Percentiles rank a stretch among this genome's conserved stretches.
These are phyloP conservation scores for Umimayanthus chanpuru DNA, from an alignment of 92 coral and sea anemone species.

Conservation along the genomic window DNA sequence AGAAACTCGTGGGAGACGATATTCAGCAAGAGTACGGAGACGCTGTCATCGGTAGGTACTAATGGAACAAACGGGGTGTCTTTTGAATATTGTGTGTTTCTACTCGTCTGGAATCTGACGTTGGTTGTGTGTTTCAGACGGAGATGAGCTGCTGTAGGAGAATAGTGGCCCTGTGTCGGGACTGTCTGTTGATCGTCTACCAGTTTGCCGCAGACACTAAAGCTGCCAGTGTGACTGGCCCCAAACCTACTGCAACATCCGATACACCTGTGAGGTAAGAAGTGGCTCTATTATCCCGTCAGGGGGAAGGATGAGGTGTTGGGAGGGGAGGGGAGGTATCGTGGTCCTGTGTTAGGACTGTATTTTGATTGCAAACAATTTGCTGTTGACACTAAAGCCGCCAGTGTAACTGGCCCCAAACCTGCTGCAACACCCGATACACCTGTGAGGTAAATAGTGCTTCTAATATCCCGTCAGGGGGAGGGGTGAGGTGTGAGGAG, in stretches of 20 bases:
- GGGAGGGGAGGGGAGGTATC: slow-evolving; percentile 17
- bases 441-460: slow-evolving; percentile 31
- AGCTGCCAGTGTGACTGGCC: slow-evolving; percentile 61
- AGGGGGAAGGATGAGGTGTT: no score
- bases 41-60: slow-evolving; percentile 76
- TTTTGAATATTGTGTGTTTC: background rate
- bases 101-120: background rate
- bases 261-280: slow-evolving; percentile 45
- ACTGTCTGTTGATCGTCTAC: slow-evolving; percentile 92
- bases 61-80: background rate
- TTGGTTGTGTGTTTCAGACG: slow-evolving; percentile 55
- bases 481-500: no score
- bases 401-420: slow-evolving; percentile 55
- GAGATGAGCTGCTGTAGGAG: slow-evolving; percentile 98
- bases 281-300: background rate
- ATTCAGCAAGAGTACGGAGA: slow-evolving; percentile 95
- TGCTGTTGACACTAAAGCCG: slow-evolving; percentile 88
- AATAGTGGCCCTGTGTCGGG: slow-evolving; percentile 86
- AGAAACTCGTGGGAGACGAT: slow-evolving; percentile 99
- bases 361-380: slow-evolving; percentile 91
- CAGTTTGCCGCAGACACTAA: slow-evolving; percentile 96
- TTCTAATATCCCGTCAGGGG: background rate
- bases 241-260: slow-evolving; percentile 42
- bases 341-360: slow-evolving; percentile 91
- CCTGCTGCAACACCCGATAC: slow-evolving; percentile 38